A percentile compares a stretch with the other conserved stretches of the same genome.
phyloP scores from a whole-genome alignment of 2,888 invertebrate species.

The Polylopha cassiicola region DNA sequence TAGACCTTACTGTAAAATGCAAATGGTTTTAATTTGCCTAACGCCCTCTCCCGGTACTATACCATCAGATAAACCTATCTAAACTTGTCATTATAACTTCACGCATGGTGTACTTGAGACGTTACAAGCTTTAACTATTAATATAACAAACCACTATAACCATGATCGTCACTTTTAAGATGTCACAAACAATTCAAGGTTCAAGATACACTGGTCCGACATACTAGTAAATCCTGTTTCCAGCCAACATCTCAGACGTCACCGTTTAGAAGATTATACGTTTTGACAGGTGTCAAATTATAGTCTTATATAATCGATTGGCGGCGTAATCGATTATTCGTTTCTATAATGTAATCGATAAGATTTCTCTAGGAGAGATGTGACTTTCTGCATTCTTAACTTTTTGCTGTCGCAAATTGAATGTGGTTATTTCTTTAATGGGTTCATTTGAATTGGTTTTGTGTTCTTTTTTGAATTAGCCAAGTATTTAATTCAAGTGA shows the following conservation, averaged over 20 bases:
- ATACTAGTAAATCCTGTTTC: constrained; percentile 22
- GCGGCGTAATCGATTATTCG: constrained; percentile 32
- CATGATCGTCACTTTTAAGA: background rate
- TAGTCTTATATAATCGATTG: constrained; percentile 28
- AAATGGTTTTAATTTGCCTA: background rate
- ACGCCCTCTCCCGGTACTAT: background rate
- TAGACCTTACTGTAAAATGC: background rate
- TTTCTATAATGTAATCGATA: constrained; percentile 21
- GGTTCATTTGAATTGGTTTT: constrained; percentile 5
- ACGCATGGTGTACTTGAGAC: constrained; percentile 17
- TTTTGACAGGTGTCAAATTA: constrained; percentile 35
- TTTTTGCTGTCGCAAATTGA: constrained; percentile 16
- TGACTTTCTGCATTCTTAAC: constrained; percentile 18
- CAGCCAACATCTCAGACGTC: constrained; percentile 20
- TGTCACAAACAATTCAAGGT: background rate
- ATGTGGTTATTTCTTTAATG: background rate
- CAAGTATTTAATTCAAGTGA: background rate
- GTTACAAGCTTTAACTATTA: constrained; percentile 19
- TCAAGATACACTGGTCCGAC: constrained; percentile 3
- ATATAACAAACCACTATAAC: background rate
- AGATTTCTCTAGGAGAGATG: constrained; percentile 27
- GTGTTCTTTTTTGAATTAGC: constrained; percentile 6
- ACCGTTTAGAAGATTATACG: constrained; percentile 25
- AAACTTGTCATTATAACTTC: constrained; percentile 22
- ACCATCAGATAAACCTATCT: constrained; percentile 20